Evolutionary conservation across 1,140 invertebrate genomes (phyloP).

Genomic region (Propsilocerus akamusi): DNA sequence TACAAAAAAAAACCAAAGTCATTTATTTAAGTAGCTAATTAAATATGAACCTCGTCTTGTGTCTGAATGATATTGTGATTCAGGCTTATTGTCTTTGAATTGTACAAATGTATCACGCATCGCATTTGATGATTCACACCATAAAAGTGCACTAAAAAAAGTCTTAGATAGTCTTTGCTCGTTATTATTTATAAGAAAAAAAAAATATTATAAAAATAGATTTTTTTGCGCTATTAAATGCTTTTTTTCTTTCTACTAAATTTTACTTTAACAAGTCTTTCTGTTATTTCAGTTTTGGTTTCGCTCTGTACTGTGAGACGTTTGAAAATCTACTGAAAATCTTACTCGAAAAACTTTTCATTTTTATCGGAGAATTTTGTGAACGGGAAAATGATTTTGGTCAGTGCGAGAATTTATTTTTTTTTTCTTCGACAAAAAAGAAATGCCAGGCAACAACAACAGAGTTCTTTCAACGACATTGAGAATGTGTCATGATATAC

Average conservation of each 20-base stretch:
- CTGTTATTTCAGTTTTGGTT: too few relatives aligned
- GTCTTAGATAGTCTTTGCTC: too few relatives aligned
- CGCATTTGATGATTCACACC: background rate
- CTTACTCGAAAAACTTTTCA: background rate
- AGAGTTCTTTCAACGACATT: too few relatives aligned
- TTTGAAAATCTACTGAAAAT: conserved; percentile 2
- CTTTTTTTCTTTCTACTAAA: background rate
- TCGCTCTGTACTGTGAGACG: too few relatives aligned
- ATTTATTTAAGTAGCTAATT: too few relatives aligned
- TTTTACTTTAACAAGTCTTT: background rate
- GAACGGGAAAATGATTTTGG: too few relatives aligned
- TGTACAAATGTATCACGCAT: conserved; percentile 3
- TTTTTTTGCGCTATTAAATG: background rate
- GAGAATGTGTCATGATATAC: too few relatives aligned
- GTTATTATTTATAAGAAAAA: background rate
- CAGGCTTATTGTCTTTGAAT: background rate
- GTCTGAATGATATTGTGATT: background rate
- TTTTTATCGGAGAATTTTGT: background rate
- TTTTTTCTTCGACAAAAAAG: background rate
- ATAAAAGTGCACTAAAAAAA: background rate
- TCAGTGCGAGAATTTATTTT: background rate
- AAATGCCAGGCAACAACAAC: too few relatives aligned
- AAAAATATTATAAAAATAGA: background rate
- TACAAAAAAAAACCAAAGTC: too few relatives aligned
- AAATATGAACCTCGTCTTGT: background rate